A percentile compares a stretch with the other conserved stretches of the same genome.
Conservation (phyloP, 2,797 vertebrate genomes). For the Alcedo atthis region DNA sequence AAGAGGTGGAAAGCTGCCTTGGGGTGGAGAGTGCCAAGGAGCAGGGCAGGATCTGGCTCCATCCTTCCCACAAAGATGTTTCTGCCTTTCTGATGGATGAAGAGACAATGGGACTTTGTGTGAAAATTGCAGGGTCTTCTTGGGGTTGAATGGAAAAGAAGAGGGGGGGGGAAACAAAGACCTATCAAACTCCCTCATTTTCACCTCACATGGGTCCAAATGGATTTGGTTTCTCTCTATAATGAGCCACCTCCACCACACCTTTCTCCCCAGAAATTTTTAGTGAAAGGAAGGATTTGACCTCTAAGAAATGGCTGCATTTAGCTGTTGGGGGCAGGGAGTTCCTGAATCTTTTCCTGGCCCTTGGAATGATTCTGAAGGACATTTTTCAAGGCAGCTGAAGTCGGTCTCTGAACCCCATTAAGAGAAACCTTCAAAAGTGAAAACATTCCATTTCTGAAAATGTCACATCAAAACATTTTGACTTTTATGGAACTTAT, state of each 20-base stretch:
- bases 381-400: background rate
- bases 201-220: background rate
- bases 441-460: background rate
- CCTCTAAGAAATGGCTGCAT: background rate
- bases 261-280: background rate
- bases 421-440: background rate
- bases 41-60: background rate
- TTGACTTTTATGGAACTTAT: background rate
- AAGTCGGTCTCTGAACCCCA: background rate
- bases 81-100: background rate
- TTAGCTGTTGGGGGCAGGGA: background rate
- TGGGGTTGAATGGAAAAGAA: background rate
- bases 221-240: accelerated
- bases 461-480: background rate
- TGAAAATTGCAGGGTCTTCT: background rate
- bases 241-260: background rate
- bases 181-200: background rate
- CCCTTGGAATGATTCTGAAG: background rate
- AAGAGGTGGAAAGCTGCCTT: background rate
- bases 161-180: accelerated
- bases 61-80: background rate
- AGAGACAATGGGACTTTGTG: background rate
- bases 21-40: background rate
- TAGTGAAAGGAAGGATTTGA: background rate
- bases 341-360: background rate